Evolutionary conservation across 1,140 invertebrate species (phyloP).

Genomic region (Pollicipes pollicipes): DNA sequence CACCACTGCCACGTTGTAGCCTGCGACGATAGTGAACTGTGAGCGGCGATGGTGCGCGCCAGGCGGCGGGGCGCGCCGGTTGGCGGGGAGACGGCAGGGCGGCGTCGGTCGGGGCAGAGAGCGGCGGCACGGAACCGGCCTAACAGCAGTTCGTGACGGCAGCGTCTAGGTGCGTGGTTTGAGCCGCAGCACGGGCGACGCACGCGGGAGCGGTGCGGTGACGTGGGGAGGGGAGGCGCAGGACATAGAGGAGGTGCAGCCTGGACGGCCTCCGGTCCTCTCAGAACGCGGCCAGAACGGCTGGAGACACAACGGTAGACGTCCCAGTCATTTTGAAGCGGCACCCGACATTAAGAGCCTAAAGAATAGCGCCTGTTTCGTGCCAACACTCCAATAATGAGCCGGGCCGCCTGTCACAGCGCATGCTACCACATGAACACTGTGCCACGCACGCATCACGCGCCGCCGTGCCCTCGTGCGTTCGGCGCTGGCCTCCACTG

Average conservation of each 20-base stretch:
- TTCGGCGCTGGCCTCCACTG: too few species aligned
- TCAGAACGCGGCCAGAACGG: too few species aligned
- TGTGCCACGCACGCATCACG: too few species aligned
- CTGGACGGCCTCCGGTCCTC: too few species aligned
- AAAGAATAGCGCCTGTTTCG: too few species aligned
- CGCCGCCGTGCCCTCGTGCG: background rate
- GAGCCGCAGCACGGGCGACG: background rate
- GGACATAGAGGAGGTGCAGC: too few species aligned
- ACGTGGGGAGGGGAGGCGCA: too few species aligned
- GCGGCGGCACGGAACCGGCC: too few species aligned
- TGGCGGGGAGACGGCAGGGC: background rate
- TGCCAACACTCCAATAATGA: too few species aligned
- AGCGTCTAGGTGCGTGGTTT: background rate
- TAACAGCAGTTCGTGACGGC: background rate
- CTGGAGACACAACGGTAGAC: too few species aligned
- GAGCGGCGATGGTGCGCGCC: background rate
- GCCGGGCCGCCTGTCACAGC: background rate
- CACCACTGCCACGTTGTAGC: slow-evolving; percentile 51
- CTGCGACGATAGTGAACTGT: too few species aligned
- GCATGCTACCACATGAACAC: background rate
- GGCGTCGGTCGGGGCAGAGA: background rate
- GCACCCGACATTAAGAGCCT: background rate
- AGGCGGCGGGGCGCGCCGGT: background rate
- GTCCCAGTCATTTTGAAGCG: background rate
- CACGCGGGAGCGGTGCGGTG: slow-evolving; percentile 2